Evolutionary conservation across 1,140 invertebrate genomes (phyloP).

Genomic region (Drosophila saltans): DNA sequence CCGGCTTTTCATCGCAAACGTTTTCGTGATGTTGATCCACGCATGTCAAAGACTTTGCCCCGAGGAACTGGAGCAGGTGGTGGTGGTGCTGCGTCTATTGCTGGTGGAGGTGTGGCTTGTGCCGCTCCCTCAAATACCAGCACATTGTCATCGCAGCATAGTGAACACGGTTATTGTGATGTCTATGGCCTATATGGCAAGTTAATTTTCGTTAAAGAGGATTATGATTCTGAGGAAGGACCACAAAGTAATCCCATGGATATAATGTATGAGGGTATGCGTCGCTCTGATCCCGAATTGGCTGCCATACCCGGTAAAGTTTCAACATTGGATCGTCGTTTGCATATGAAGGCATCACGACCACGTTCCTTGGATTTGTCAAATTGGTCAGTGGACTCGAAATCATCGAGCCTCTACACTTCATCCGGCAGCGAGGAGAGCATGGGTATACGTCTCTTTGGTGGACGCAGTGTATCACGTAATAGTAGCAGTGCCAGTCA

Average conservation of each 20-base stretch:
- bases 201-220: slow-evolving; percentile 92
- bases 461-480: slow-evolving; percentile 86
- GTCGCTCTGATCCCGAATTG: slow-evolving; percentile 92
- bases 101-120: slow-evolving; percentile 60
- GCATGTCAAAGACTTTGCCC: slow-evolving; percentile 91
- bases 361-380: slow-evolving; percentile 92
- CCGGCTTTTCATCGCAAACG: slow-evolving; percentile 88
- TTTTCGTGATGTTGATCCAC: slow-evolving; percentile 87
- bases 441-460: slow-evolving; percentile 86
- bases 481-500: slow-evolving; percentile 89
- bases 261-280: slow-evolving; percentile 89
- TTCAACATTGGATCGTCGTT: slow-evolving; percentile 90
- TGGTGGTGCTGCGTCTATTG: not conserved
- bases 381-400: slow-evolving; percentile 94
- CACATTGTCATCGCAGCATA: slow-evolving; percentile 84
- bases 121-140: slow-evolving; percentile 85
- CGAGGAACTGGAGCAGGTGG: slow-evolving; percentile 85
- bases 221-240: slow-evolving; percentile 91
- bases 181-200: slow-evolving; percentile 95
- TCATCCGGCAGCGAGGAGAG: slow-evolving; percentile 93
- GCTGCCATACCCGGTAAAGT: slow-evolving; percentile 91
- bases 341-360: slow-evolving; percentile 91
- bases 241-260: slow-evolving; percentile 86
- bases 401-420: slow-evolving; percentile 91
- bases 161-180: slow-evolving; percentile 88